A percentile compares a stretch with the other conserved stretches of the same genome.
Evolutionary conservation across 1,140 invertebrate species (phyloP).

Genomic region (Drosophila jambulina): DNA sequence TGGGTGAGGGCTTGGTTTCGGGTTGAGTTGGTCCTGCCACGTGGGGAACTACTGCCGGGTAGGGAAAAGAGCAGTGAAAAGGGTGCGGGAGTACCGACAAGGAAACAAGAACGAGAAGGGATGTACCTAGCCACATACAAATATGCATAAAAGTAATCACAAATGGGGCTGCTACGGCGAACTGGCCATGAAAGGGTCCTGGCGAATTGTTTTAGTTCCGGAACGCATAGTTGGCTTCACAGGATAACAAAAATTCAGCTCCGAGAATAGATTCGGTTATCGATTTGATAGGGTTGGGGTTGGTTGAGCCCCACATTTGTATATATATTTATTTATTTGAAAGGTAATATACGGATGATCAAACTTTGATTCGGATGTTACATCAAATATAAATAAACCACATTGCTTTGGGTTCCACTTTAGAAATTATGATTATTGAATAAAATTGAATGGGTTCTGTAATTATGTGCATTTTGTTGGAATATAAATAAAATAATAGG

Average conservation of each 20-base stretch:
- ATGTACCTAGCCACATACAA: slow-evolving; percentile 26
- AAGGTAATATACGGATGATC: slow-evolving; percentile 29
- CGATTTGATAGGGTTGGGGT: slow-evolving; percentile 14
- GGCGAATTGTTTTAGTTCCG: slow-evolving; percentile 41
- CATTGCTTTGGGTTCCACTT: neutral
- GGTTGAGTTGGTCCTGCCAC: slow-evolving; percentile 12
- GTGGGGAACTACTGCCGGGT: slow-evolving; percentile 8
- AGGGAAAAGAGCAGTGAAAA: neutral
- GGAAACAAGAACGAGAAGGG: neutral
- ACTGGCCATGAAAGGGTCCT: slow-evolving; percentile 33
- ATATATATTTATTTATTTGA: slow-evolving; percentile 39
- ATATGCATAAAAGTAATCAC: slow-evolving; percentile 64
- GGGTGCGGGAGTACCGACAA: neutral
- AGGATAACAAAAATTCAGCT: slow-evolving; percentile 24
- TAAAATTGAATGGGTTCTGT: neutral
- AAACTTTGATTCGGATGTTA: slow-evolving; percentile 28
- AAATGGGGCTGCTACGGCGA: slow-evolving; percentile 18
- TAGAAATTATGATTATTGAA: slow-evolving; percentile 3
- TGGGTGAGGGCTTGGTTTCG: neutral
- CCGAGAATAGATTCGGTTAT: slow-evolving; percentile 33
- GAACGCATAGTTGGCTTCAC: slow-evolving; percentile 42
- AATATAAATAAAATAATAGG: neutral
- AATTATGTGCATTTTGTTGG: neutral
- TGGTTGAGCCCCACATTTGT: neutral
- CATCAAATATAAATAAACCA: slow-evolving; percentile 24